These are phyloP conservation scores for Ammospiza maritima DNA, from an alignment of 2,797 vertebrate species.

Conservation along the genomic window DNA sequence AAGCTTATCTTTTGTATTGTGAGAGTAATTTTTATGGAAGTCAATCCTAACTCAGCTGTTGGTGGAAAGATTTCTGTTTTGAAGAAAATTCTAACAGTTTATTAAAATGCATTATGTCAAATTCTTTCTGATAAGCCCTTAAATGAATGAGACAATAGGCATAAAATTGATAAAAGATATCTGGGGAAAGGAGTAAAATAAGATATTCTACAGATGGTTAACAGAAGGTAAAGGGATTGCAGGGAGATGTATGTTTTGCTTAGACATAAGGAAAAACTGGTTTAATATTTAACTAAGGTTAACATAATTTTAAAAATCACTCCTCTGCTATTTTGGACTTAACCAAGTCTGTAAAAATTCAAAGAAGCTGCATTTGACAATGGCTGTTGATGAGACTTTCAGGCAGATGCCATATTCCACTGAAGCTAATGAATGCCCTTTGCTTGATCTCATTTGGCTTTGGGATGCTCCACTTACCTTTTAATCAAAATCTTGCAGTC, in stretches of 20 bases:
- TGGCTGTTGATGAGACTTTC: neutral
- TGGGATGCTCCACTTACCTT: slow-evolving; percentile 59
- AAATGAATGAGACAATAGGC: neutral
- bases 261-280: neutral
- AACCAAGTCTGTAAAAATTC: neutral
- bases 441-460: slow-evolving; percentile 54
- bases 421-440: neutral
- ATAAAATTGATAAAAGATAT: neutral
- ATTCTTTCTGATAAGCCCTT: neutral
- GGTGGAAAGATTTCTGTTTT: neutral
- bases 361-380: neutral
- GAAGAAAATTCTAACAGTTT: neutral
- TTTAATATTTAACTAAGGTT: neutral
- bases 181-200: neutral
- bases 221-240: neutral
- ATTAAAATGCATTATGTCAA: neutral
- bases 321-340: neutral
- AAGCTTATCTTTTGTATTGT: neutral
- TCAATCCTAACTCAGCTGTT: neutral
- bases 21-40: neutral
- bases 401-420: slow-evolving; percentile 17
- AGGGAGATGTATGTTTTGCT: neutral
- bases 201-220: neutral
- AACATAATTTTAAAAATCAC: neutral
- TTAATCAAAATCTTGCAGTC: slow-evolving; percentile 64